Evolutionary conservation across 2,113 vertebrate species (phyloP), one percentile per base, ranked within the genome.

Genomic region (Pyrgilauda ruficollis): DNA sequence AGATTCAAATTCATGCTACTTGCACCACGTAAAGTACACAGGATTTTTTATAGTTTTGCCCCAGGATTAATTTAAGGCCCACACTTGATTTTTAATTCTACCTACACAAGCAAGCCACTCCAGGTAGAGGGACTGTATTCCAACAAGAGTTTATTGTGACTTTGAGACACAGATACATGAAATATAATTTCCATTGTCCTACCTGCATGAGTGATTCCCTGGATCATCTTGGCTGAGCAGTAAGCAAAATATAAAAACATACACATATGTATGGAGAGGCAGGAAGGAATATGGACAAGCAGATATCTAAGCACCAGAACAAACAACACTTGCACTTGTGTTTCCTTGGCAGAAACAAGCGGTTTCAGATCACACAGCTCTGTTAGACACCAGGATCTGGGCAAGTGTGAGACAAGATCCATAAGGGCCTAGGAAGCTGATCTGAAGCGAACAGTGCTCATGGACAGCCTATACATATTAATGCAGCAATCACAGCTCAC

Each of bases 181-280:
- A 94, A 93, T 43, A 20, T 21, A 87, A 87, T 84, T 94, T 91
- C 88, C 93, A 6, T 85, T 78, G 66, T 97, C 97, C 94, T 97
- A 98, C 98, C 98, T 98, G 98, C 98, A 98, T 70, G 96, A 95
- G 43, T 97, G 97, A 87, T 97, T 96, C 97, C 97, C 98, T 87
- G 97, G 93, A 82, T 58, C 95, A 96, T 87, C 96, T 94, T 97
- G 96, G 96, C 97, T 98, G 97, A 95, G 93, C 92, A 90, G 91
- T 82, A 94, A 95, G 87, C 69, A 96, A 97, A 97, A 96, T 55
- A 97, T 74, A 90, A 96, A 93, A 97, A 91, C 69, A 96, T 58
- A 94, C 59, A 87, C 28, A 21, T 76, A 75, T 90, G 52, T 91
- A 75, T 74, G 79, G 77, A 93, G 62, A 91, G 20, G 94, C 82